A percentile compares a stretch with the other conserved stretches of the same genome.
These are phyloP conservation scores for Toxotes lorentzi DNA, from an alignment of 2,797 vertebrate genomes.

Conservation along the genomic window DNA sequence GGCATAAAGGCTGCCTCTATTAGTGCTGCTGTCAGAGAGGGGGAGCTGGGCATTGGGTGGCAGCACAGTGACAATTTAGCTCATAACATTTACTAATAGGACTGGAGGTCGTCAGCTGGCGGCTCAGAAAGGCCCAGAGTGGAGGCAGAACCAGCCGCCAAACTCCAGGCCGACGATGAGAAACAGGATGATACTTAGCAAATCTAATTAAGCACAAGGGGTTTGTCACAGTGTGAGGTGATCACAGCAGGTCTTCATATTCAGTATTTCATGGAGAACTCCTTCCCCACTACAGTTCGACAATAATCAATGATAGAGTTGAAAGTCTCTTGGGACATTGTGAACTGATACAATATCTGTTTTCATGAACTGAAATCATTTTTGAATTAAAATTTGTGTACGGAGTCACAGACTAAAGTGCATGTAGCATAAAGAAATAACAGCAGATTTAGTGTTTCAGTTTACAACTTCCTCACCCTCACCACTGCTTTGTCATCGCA, in stretches of 20 bases:
- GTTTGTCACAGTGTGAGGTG: slow-evolving; percentile 6
- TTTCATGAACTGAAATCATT: not conserved
- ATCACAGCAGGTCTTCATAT: slow-evolving; percentile 20
- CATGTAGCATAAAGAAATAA: not conserved
- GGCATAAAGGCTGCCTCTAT: slow-evolving; percentile 63
- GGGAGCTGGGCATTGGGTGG: slow-evolving; percentile 39
- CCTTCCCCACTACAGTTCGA: not conserved
- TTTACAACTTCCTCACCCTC: not conserved
- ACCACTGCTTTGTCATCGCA: not conserved
- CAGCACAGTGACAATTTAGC: slow-evolving; percentile 44
- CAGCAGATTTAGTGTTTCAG: not conserved
- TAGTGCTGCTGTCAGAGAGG: slow-evolving; percentile 50
- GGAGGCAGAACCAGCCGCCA: not conserved
- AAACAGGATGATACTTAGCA: slow-evolving; percentile 17
- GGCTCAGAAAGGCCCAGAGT: not conserved
- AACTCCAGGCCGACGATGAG: not conserved
- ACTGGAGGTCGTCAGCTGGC: slow-evolving; percentile 24
- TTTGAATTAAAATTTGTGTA: not conserved
- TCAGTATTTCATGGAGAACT: not conserved
- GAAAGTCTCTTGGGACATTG: not conserved
- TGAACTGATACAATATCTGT: not conserved
- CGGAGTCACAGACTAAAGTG: not conserved
- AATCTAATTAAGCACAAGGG: slow-evolving; percentile 36
- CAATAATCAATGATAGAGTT: not conserved
- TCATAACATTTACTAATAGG: slow-evolving; percentile 43